Evolutionary conservation across 2,888 invertebrate genomes (phyloP).

Genomic region (Timandra comae): DNA sequence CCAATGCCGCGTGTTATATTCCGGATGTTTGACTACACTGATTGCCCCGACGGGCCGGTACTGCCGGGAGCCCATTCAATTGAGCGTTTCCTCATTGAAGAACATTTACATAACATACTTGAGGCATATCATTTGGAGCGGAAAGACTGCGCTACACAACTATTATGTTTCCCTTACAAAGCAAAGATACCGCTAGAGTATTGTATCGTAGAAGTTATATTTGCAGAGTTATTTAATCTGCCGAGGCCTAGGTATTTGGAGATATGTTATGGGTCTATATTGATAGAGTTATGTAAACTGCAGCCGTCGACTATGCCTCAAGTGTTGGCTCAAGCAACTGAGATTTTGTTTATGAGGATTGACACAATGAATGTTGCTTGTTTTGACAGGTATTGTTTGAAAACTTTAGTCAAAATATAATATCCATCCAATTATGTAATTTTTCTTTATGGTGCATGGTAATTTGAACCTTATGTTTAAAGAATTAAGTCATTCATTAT

Average conservation of each 20-base stretch:
- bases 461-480: too few relatives aligned
- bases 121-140: conserved; percentile 91
- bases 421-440: too few relatives aligned
- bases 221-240: conserved; percentile 94
- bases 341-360: conserved; percentile 96
- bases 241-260: conserved; percentile 93
- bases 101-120: conserved; percentile 95
- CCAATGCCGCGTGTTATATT: conserved; percentile 97
- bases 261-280: conserved; percentile 94
- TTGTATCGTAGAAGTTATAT: conserved; percentile 98
- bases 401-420: too few relatives aligned
- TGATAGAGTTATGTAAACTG: conserved; percentile 97
- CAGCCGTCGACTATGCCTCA: conserved; percentile 98
- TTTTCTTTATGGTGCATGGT: too few relatives aligned
- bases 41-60: conserved; percentile 95
- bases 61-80: conserved; percentile 98
- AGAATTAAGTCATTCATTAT: too few relatives aligned
- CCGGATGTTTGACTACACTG: conserved; percentile 98
- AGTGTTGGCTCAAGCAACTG: conserved; percentile 97
- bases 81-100: conserved; percentile 97
- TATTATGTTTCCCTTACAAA: conserved; percentile 94
- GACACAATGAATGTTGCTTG: conserved; percentile 98
- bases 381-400: conserved; percentile 84
- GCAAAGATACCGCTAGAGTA: conserved; percentile 97
- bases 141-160: conserved; percentile 95